phyloP scores from a whole-genome alignment of 2,113 vertebrate species.

The Speoplatyrhinus poulsoni region DNA sequence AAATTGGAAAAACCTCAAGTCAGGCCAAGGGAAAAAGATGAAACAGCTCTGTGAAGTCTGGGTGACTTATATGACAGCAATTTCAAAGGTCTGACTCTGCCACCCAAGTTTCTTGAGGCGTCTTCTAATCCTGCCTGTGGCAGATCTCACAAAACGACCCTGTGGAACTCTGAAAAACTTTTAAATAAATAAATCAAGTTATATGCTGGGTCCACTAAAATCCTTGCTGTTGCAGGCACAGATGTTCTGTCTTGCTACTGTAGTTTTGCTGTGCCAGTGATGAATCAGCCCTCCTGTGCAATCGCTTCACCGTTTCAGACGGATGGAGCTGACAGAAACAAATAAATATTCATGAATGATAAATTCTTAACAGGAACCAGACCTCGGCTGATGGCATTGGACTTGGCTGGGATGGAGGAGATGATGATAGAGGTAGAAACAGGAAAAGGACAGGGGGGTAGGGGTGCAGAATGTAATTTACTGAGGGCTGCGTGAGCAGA shows the following conservation, averaged over 20 bases:
- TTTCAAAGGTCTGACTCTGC: not conserved
- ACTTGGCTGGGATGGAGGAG: conserved; percentile 17
- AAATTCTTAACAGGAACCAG: conserved; percentile 45
- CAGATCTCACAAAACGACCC: conserved; percentile 4
- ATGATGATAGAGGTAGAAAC: conserved; percentile 24
- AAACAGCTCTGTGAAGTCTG: not conserved
- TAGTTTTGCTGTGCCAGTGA: conserved; percentile 31
- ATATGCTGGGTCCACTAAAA: not conserved
- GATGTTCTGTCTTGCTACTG: not conserved
- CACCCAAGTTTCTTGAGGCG: not conserved
- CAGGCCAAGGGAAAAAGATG: not conserved
- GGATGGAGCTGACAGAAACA: conserved; percentile 51
- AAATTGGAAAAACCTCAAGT: not conserved
- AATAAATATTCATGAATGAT: conserved; percentile 63
- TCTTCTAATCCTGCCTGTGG: not conserved
- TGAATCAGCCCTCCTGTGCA: conserved; percentile 52
- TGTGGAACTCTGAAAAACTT: not conserved
- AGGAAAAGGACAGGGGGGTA: conserved; percentile 35
- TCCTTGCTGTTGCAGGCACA: not conserved
- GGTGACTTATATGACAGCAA: not conserved
- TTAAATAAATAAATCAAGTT: too few relatives aligned
- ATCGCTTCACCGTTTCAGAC: conserved; percentile 23
- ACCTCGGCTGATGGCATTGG: conserved; percentile 26
- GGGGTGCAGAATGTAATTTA: conserved; percentile 50
- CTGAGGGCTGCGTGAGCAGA: conserved; percentile 32